A percentile compares a stretch with the other conserved stretches of the same genome.
phyloP scores from a whole-genome alignment of 2,888 invertebrate species.

The Merodon equestris region DNA sequence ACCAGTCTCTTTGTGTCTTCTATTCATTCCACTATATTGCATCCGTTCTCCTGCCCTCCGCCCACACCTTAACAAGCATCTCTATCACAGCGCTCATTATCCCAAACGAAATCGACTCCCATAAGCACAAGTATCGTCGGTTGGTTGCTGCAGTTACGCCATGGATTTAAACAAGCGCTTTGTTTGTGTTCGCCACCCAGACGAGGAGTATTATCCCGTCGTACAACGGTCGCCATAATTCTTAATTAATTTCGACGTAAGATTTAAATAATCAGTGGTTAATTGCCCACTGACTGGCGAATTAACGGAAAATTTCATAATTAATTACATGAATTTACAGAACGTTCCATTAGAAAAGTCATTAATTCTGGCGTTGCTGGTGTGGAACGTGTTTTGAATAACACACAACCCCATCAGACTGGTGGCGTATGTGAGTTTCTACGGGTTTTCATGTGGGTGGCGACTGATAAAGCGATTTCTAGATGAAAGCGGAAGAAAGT shows the following conservation, averaged over 20 bases:
- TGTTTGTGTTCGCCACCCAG: neutral
- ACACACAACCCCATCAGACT: slow-evolving; percentile 26
- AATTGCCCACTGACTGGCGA: slow-evolving; percentile 64
- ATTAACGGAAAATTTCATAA: slow-evolving; percentile 65
- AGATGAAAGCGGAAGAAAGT: too few species aligned
- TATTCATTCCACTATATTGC: neutral
- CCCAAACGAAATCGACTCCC: slow-evolving; percentile 11
- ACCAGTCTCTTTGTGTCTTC: slow-evolving; percentile 32
- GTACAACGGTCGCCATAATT: slow-evolving; percentile 56
- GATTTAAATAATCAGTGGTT: slow-evolving; percentile 67
- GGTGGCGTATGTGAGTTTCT: slow-evolving; percentile 56
- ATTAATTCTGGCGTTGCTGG: slow-evolving; percentile 47
- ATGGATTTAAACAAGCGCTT: slow-evolving; percentile 29
- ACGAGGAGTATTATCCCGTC: slow-evolving; percentile 30
- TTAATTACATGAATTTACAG: slow-evolving; percentile 65
- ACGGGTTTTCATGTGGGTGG: slow-evolving; percentile 40
- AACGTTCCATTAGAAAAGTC: slow-evolving; percentile 50
- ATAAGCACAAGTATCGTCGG: slow-evolving; percentile 34
- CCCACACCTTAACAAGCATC: too few species aligned
- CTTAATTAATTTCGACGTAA: slow-evolving; percentile 63
- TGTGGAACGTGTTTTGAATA: slow-evolving; percentile 13
- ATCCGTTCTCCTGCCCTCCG: too few species aligned
- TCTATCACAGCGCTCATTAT: slow-evolving; percentile 10
- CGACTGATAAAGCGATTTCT: too few species aligned
- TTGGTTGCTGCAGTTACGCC: slow-evolving; percentile 31